Base-by-base conservation (phyloP, 2,113 vertebrate genomes). In the Pelmatolapia mariae region DNA sequence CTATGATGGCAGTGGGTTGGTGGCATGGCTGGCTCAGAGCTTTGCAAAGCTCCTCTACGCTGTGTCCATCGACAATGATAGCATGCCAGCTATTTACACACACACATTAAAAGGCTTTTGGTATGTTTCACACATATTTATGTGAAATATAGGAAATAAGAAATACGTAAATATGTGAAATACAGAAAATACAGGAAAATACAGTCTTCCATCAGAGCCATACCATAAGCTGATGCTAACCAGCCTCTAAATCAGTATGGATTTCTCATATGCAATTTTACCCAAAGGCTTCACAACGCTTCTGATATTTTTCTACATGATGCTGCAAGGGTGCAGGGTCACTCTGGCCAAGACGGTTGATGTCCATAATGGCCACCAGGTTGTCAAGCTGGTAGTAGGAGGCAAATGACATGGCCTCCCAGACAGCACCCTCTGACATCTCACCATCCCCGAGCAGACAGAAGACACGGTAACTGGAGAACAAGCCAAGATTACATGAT, bases 331-430 rank as follows among this genome's bases (percentile, higher is more conserved):
- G 98, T 8, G 98, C 95, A 5, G 98, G 96, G 85, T 99, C 98
- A n/a, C 97, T 98, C 93, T 99, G 98, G 90, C 98, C 98, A 82
- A 99, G 96, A 26, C 98, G 98, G 96, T 99, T 99, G 96, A 99
- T 95, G 85, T 99, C 98, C 90, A 99, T 95, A 90, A 99, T 97
- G 93, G 98, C 98, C 84, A 98, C 95, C 0, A 99, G 97, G 94
- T 99, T 99, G 95, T 98, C 97, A 81, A 99, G 96, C 88, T 98
- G 98, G 94, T 99, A 99, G 93, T 97, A 95, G 43, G 97, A 96
- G 31, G 98, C 98, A 36, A 99, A 99, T n/a, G 97, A 97, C 98
- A 99, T 99, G 91, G 98, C 98, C 91, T 99, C 98, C 98, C 98
- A 99, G 79, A 99, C 97, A 3, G 98, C 97, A 26, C 98, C 98